Conservation (phyloP, 2,113 vertebrate species). For the Sinocyclocheilus grahami region DNA sequence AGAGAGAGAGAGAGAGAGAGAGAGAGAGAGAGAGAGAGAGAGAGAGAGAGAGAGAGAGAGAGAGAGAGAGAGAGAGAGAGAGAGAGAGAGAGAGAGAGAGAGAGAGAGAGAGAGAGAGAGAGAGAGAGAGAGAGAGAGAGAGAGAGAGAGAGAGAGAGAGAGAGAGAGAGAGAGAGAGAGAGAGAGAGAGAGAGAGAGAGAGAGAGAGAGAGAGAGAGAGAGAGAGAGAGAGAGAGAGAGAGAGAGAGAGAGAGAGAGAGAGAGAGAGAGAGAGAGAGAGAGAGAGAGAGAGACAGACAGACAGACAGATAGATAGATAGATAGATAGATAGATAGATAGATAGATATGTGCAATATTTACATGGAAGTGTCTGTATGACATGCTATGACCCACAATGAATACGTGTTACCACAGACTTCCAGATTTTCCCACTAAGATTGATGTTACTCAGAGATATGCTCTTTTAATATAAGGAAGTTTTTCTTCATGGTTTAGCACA, state of each 20-base stretch:
- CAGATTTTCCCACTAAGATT: slow-evolving; percentile 5
- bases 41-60: too few relatives aligned
- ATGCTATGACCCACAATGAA: background rate
- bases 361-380: slow-evolving; percentile 15
- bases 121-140: too few relatives aligned
- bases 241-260: too few relatives aligned
- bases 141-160: too few relatives aligned
- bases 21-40: background rate
- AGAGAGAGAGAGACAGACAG: too few relatives aligned
- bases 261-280: background rate
- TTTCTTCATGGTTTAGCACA: slow-evolving; percentile 36
- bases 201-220: too few relatives aligned
- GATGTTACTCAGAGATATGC: slow-evolving; percentile 10
- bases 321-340: slow-evolving; percentile 1
- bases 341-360: background rate
- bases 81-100: too few relatives aligned
- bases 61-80: too few relatives aligned
- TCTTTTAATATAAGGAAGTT: slow-evolving; percentile 37
- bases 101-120: background rate
- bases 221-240: too few relatives aligned
- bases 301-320: background rate
- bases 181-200: background rate
- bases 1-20: too few relatives aligned
- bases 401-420: slow-evolving; percentile 21
- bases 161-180: too few relatives aligned